Conservation (phyloP, 1,140 invertebrate species). For the Calephelis virginiensis region DNA sequence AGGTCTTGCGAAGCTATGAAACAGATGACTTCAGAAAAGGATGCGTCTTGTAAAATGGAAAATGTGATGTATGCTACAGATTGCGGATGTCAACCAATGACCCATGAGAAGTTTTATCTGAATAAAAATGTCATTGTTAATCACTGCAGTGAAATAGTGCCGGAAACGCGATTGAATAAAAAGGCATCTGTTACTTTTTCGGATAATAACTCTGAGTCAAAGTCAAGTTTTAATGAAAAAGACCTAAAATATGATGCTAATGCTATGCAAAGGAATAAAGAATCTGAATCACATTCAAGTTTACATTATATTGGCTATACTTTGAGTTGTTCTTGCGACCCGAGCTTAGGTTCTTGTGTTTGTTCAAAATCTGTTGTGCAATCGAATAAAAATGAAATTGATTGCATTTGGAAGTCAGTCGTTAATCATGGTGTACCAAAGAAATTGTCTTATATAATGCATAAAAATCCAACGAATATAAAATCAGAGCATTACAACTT, state of each 20-base stretch:
- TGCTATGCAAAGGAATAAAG: not conserved
- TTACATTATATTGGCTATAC: conserved; percentile 53
- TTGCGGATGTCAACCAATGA: conserved; percentile 30
- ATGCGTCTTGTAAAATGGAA: conserved; percentile 32
- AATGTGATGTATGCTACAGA: conserved; percentile 28
- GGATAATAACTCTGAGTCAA: not conserved
- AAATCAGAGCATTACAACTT: conserved; percentile 27
- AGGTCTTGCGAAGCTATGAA: conserved; percentile 49
- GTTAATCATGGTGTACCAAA: conserved; percentile 25
- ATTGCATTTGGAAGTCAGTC: conserved; percentile 41
- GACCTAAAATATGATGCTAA: not conserved
- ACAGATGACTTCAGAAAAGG: conserved; percentile 37
- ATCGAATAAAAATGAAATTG: conserved; percentile 38
- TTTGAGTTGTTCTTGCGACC: conserved; percentile 53
- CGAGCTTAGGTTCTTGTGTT: conserved; percentile 45
- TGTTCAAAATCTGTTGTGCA: conserved; percentile 47
- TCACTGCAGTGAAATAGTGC: conserved; percentile 16
- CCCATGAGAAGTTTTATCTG: conserved; percentile 19
- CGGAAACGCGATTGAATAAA: conserved; percentile 1
- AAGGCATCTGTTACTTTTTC: not conserved
- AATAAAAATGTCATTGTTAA: conserved; percentile 22
- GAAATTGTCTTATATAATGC: conserved; percentile 50
- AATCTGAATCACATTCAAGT: conserved; percentile 2
- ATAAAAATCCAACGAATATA: conserved; percentile 22
- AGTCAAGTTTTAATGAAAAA: not conserved